These are phyloP conservation scores for Pristionchus arcanus DNA, from an alignment of 2,888 invertebrate genomes.

Conservation along the genomic window DNA sequence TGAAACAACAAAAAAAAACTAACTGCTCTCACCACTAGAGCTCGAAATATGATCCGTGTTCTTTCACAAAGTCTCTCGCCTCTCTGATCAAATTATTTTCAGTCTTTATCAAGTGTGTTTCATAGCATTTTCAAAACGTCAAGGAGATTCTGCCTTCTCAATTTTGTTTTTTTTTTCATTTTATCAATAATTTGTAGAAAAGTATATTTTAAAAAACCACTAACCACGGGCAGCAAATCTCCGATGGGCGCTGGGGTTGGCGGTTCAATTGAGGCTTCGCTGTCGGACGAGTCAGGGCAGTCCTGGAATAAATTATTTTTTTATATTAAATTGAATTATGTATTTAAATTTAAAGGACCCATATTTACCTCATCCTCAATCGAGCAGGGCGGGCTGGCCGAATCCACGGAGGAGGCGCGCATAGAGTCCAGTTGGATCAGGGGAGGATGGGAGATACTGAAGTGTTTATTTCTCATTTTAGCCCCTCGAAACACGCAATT, in stretches of 20 bases:
- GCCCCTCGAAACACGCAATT: no score
- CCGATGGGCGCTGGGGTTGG: slow-evolving; percentile 43
- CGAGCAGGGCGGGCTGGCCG: neutral
- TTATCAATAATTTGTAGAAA: neutral
- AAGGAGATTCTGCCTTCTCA: no score
- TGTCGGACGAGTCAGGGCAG: neutral
- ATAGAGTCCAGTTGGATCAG: slow-evolving; percentile 52
- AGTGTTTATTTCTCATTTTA: no score
- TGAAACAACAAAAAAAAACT: no score
- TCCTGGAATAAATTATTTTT: neutral
- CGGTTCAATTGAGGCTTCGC: neutral
- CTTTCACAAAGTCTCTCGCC: no score
- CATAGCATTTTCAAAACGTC: no score
- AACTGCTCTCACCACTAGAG: no score
- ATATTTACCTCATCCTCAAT: slow-evolving; percentile 12
- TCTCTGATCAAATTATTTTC: no score
- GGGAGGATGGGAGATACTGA: slow-evolving; percentile 22
- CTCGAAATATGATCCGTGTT: no score
- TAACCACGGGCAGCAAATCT: slow-evolving; percentile 22
- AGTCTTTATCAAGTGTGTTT: no score
- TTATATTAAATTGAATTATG: neutral
- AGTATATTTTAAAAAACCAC: neutral
- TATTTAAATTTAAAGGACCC: no score
- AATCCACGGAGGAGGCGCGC: slow-evolving; percentile 9
- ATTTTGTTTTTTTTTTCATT: no score